Conservation (phyloP, 2,888 invertebrate species). For the Choreutis nemorana region DNA sequence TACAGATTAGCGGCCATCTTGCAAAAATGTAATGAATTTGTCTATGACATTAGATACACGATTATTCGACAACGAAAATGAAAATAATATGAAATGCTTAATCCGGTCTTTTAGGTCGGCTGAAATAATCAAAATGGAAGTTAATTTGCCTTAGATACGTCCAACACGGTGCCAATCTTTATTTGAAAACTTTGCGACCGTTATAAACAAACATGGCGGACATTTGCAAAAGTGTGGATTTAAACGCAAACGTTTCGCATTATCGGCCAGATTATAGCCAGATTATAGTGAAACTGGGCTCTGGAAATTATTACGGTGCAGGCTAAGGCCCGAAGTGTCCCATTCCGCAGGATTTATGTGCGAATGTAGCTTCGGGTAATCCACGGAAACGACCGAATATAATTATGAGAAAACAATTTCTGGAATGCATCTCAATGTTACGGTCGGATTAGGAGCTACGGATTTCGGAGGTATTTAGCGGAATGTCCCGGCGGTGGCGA, state of each 20-base stretch:
- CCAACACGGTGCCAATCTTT: slow-evolving; percentile 38
- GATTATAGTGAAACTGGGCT: slow-evolving; percentile 58
- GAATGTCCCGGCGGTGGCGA: no score
- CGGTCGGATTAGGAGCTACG: slow-evolving; percentile 41
- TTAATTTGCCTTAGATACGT: slow-evolving; percentile 23
- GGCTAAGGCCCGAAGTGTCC: slow-evolving; percentile 59
- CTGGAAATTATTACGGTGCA: slow-evolving; percentile 58
- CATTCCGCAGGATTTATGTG: slow-evolving; percentile 61
- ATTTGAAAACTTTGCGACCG: slow-evolving; percentile 41
- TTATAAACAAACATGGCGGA: slow-evolving; percentile 43
- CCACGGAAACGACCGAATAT: slow-evolving; percentile 40
- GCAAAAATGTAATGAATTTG: no score
- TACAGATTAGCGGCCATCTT: no score
- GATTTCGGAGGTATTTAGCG: no score
- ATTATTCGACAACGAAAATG: not conserved
- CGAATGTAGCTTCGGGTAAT: slow-evolving; percentile 57
- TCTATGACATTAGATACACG: not conserved
- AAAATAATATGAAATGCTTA: not conserved
- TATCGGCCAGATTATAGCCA: slow-evolving; percentile 63
- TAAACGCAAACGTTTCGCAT: slow-evolving; percentile 54
- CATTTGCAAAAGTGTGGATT: slow-evolving; percentile 42
- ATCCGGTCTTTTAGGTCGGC: no score
- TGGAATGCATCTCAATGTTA: slow-evolving; percentile 54
- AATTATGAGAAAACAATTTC: slow-evolving; percentile 67
- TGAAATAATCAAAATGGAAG: no score